phyloP scores from a whole-genome alignment of 2,113 vertebrate species.

The Caretta caretta region DNA sequence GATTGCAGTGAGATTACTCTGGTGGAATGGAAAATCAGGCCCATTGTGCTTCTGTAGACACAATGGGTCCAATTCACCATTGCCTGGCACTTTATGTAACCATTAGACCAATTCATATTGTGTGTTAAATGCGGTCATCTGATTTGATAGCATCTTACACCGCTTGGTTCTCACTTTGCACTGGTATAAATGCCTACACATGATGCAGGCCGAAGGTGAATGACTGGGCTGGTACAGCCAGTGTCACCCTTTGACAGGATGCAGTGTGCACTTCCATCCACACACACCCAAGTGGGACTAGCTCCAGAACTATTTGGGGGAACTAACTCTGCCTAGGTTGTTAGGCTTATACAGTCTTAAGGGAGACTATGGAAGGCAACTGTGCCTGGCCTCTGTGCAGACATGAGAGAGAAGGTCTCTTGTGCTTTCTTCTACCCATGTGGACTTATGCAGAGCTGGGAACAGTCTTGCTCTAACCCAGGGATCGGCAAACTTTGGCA shows the following conservation, averaged over 20 bases:
- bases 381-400: neutral
- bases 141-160: neutral
- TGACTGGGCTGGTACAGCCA: neutral
- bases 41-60: neutral
- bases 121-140: neutral
- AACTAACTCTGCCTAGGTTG: neutral
- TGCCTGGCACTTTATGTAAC: neutral
- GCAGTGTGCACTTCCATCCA: neutral
- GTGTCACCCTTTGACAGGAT: neutral
- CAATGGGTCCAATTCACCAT: neutral
- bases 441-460: neutral
- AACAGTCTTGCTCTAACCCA: neutral
- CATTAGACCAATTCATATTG: neutral
- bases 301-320: neutral
- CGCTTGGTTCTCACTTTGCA: neutral
- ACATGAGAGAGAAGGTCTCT: neutral
- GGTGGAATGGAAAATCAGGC: neutral
- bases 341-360: neutral
- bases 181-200: neutral
- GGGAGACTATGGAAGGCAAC: neutral
- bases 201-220: conserved; percentile 6
- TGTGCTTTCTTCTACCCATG: neutral
- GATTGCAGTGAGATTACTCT: neutral
- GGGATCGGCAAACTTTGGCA: too few species aligned
- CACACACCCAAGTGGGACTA: neutral